Evolutionary conservation across 2,888 invertebrate species (phyloP), one percentile per base, ranked within the genome.

Genomic region (Melikaiella ostensackeni): DNA sequence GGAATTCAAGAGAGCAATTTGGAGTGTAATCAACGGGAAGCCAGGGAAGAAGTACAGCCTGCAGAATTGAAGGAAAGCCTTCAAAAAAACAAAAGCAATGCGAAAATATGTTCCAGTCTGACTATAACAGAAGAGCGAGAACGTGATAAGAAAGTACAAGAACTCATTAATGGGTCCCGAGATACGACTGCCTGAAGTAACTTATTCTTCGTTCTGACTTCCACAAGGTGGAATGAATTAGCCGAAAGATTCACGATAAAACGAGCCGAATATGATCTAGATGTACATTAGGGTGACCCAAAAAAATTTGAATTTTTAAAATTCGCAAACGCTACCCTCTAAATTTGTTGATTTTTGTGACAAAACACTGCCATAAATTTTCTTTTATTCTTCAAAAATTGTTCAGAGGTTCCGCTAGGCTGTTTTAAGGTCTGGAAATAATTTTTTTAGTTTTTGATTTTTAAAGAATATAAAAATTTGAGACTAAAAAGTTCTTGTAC

Each of bases 131-230:
- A 57, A 57, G 57, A 57, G 24, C 24, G 1, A 8, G 13, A 57
- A 24, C 57, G 57, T 57, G 57, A 57, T 57, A 57, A 57, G 57
- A 57, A 57, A 57, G 13, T 57, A 24, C 24, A 57, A 57, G 57
- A 13, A 57, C 57, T 24, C 24, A 57, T 57, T 57, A 57, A 57
- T 57, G 13, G 24, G 24, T 57, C 24, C 24, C 57, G 24, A 24
- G 24, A 57, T 24, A 57, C 57, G 5, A 13, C 13, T 24, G 57
- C 57, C 57, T 57, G 57, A 57, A 13, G 24, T 13, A 24, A 57
- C 21, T 21, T 24, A 57, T 57, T 57, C 24, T 13, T 9, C 13
- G 13, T 21, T 24, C 57, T 21, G 11, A 24, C 57, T 57, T 24
- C 24, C 24, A 57, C 11, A 13, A 57, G 13, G 21, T 57, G 24